Conservation (phyloP, 2,888 invertebrate species). For the Malthinus flaveolus region DNA sequence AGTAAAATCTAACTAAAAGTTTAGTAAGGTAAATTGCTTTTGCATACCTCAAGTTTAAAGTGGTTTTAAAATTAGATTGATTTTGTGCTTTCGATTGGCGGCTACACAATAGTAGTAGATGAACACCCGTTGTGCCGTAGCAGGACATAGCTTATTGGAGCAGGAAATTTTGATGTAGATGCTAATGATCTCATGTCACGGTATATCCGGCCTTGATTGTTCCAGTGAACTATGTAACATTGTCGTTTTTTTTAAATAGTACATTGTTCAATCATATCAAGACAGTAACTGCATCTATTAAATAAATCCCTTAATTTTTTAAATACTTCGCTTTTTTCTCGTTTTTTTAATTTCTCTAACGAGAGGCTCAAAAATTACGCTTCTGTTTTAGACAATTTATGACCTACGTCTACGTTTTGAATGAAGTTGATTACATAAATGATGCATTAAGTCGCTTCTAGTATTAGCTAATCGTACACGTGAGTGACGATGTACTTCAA, state of each 20-base stretch:
- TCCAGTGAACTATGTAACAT: conserved; percentile 10
- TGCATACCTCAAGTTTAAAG: conserved; percentile 11
- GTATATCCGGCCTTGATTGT: conserved; percentile 45
- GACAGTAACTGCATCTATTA: no score
- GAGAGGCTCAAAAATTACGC: no score
- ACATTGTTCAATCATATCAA: no score
- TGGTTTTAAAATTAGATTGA: conserved; percentile 15
- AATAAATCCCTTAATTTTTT: no score
- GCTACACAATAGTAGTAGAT: conserved; percentile 24
- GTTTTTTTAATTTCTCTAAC: no score
- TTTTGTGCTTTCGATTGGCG: conserved; percentile 13
- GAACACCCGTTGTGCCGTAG: conserved; percentile 37
- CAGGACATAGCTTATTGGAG: conserved; percentile 53
- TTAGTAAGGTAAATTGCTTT: not conserved
- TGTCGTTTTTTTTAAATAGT: not conserved
- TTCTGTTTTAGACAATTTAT: no score
- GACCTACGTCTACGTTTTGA: no score
- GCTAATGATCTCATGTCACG: conserved; percentile 51
- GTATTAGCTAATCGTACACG: no score
- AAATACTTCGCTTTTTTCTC: no score
- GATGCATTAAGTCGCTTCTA: no score
- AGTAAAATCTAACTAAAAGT: not conserved
- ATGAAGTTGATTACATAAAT: no score
- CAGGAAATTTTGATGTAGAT: conserved; percentile 53
- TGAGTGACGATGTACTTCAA: no score